Base-by-base conservation (phyloP, 2,113 vertebrate genomes). In the Oceanites oceanicus region DNA sequence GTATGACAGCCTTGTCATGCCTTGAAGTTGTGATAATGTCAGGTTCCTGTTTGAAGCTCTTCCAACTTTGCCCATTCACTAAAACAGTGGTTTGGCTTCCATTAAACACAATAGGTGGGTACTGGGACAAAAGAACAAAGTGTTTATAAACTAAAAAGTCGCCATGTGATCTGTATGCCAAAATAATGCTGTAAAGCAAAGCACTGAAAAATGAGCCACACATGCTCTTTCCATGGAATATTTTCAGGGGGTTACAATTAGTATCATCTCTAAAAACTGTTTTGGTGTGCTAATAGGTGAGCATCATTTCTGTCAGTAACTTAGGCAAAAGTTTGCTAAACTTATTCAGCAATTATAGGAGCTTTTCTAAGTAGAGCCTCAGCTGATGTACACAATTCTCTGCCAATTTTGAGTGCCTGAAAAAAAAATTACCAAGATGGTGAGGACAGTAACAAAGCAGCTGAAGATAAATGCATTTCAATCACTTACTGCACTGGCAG, bases 171-270 rank as follows among this genome's bases (percentile, higher is more conserved):
- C 29, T 71, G 29, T 16, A 8, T 58, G 40, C 38, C 47, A 77
- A 67, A 82, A 36, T 59, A 59, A 40, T 27, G 20, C 30, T 72
- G 16, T 26, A 34, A 90, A 62, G 50, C 38, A 76, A 74, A 65
- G 53, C 11, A 14, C 26, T 90, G 49, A 19, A 20, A 21, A 79
- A 42, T 3, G 14, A 86, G 45, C 62, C 13, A 15, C 0, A 0
- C 0, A 0, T 50, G 29, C 70, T 70, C 16, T 30, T 72, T 29
- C 19, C 7, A 15, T 73, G 8, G 23, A 62, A 4, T 49, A 2
- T 38, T 49, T 0, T 14, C 17, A 13, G 49, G 23, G 49, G 22
- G 15, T n/a, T 56, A 38, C 17, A 44, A 4, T 16, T 44, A 3
- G 9, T 26, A 14, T 36, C 3, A 21, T n/a, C 18, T 79, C 15